These are phyloP conservation scores for Enteromius argenteus DNA, from an alignment of 2,797 vertebrate genomes.

Conservation along the genomic window DNA sequence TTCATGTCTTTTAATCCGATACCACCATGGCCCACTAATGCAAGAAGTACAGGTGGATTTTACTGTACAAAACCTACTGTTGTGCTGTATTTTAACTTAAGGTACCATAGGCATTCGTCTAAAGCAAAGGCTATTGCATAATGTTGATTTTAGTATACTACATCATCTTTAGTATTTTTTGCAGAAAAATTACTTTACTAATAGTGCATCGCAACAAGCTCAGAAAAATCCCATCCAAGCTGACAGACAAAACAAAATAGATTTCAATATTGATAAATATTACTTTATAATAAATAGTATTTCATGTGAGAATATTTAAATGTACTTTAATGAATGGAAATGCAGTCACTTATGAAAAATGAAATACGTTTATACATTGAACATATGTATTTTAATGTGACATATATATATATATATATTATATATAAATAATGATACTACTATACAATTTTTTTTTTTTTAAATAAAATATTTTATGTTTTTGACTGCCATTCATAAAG, in stretches of 20 bases:
- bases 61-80: background rate
- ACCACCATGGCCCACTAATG: background rate
- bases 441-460: background rate
- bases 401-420: background rate
- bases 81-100: background rate
- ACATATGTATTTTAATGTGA: background rate
- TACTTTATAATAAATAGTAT: background rate
- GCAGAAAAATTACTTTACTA: background rate
- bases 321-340: background rate
- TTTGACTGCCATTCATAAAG: background rate
- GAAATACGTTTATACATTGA: background rate
- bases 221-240: background rate
- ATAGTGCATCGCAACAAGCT: background rate
- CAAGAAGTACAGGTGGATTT: background rate
- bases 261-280: background rate
- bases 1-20: background rate
- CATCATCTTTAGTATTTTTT: background rate
- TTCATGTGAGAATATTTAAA: background rate
- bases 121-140: background rate
- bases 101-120: background rate
- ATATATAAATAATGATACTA: no score
- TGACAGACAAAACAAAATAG: background rate
- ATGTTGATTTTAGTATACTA: background rate
- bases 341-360: background rate
- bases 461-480: background rate